Conservation (phyloP, 2,888 invertebrate genomes). For the Pseudococcus jackbeardsleyi region DNA sequence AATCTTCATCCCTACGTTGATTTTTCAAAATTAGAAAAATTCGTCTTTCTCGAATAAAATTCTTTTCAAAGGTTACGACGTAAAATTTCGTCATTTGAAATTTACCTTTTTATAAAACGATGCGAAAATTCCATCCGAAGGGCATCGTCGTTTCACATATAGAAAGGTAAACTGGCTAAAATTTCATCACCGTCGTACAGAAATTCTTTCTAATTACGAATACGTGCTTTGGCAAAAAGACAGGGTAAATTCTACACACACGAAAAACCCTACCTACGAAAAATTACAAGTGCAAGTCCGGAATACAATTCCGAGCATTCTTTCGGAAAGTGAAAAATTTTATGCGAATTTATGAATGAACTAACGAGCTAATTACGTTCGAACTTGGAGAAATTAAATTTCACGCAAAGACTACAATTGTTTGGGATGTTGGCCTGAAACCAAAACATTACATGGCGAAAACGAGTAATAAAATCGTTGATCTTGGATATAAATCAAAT, state of each 20-base stretch:
- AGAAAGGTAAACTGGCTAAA: conserved; percentile 1
- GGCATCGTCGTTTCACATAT: background rate
- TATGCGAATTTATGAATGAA: conserved; percentile 35
- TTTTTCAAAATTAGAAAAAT: background rate
- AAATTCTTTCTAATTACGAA: conserved; percentile 31
- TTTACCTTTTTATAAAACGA: background rate
- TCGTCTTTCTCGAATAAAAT: background rate
- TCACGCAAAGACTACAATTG: conserved; percentile 29
- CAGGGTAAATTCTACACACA: background rate
- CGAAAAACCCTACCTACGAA: background rate
- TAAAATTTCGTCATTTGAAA: background rate
- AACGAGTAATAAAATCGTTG: conserved; percentile 36
- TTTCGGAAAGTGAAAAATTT: conserved; percentile 11
- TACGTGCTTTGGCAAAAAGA: conserved; percentile 33
- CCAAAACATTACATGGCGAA: conserved; percentile 20
- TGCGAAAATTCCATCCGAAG: background rate
- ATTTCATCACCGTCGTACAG: background rate
- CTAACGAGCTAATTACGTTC: conserved; percentile 42
- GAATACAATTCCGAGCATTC: background rate
- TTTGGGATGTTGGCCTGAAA: background rate
- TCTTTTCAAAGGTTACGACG: background rate
- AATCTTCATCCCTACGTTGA: background rate
- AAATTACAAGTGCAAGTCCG: background rate
- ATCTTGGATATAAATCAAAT: conserved; percentile 52
- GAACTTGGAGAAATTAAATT: conserved; percentile 37